A percentile compares a stretch with the other conserved stretches of the same genome.
Evolutionary conservation across 2,888 invertebrate genomes (phyloP).

Genomic region (Eupithecia abbreviata): DNA sequence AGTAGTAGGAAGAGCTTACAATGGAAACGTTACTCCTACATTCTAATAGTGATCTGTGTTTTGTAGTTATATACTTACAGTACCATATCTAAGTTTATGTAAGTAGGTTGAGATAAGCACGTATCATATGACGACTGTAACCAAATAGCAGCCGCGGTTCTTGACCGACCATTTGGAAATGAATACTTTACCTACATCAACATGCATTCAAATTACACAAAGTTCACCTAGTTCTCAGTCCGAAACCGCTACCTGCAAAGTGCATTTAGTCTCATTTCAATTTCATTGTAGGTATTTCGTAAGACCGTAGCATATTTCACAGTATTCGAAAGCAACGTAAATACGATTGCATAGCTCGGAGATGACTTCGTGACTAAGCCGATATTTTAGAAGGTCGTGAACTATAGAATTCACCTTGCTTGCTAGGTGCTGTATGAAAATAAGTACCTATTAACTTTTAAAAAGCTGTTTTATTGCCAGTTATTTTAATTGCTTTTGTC

Average conservation of each 20-base stretch:
- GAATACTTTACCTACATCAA: slow-evolving; percentile 40
- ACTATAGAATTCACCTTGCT: slow-evolving; percentile 71
- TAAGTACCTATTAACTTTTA: background rate
- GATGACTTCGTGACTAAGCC: slow-evolving; percentile 60
- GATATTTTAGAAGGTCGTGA: slow-evolving; percentile 64
- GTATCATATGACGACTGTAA: slow-evolving; percentile 38
- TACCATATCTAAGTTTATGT: background rate
- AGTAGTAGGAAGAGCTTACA: background rate
- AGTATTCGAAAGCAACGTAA: slow-evolving; percentile 43
- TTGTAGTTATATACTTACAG: background rate
- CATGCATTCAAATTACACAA: slow-evolving; percentile 51
- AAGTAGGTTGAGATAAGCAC: slow-evolving; percentile 6
- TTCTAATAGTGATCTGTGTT: background rate
- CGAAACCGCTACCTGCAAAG: slow-evolving; percentile 39
- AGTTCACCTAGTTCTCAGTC: slow-evolving; percentile 63
- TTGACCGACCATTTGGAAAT: slow-evolving; percentile 54
- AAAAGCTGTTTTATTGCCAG: slow-evolving; percentile 17
- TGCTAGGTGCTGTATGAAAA: slow-evolving; percentile 39
- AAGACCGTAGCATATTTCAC: slow-evolving; percentile 44
- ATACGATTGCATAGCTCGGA: slow-evolving; percentile 42
- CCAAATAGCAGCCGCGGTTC: slow-evolving; percentile 51
- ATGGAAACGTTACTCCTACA: background rate
- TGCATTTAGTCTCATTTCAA: slow-evolving; percentile 44
- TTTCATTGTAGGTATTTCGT: slow-evolving; percentile 44
- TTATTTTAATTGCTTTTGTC: background rate